Conservation (phyloP, 2,113 vertebrate genomes). For the Aegypius monachus region DNA sequence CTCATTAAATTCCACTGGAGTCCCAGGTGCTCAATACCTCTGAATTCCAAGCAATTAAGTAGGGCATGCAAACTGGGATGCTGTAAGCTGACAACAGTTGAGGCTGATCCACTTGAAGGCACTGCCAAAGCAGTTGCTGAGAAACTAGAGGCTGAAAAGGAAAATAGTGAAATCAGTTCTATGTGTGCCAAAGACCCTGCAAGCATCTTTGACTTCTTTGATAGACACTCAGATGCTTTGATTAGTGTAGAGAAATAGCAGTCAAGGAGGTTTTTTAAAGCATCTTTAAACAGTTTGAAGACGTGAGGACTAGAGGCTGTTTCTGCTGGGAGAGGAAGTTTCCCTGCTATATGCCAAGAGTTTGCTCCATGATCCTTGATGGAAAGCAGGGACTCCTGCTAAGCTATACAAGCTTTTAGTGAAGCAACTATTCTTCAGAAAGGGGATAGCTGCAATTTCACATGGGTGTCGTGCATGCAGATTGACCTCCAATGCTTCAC, state of each 20-base stretch:
- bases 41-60: slow-evolving; percentile 38
- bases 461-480: background rate
- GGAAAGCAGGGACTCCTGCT: background rate
- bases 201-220: background rate
- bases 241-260: background rate
- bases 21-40: background rate
- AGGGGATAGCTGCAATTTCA: background rate
- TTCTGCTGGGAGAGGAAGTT: background rate
- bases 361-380: background rate
- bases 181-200: background rate
- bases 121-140: background rate
- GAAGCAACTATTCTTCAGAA: background rate
- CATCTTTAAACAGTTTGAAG: background rate
- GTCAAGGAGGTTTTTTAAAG: background rate
- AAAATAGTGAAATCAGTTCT: background rate
- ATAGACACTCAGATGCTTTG: background rate
- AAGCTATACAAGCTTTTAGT: background rate
- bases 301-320: background rate
- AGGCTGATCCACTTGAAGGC: background rate
- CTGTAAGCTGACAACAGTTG: background rate
- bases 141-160: background rate
- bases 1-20: slow-evolving; percentile 1
- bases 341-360: background rate
- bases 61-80: slow-evolving; percentile 11
- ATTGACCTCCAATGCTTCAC: background rate